Base-by-base conservation (phyloP, 1,140 invertebrate genomes). In the Brachionus paranguensis region DNA sequence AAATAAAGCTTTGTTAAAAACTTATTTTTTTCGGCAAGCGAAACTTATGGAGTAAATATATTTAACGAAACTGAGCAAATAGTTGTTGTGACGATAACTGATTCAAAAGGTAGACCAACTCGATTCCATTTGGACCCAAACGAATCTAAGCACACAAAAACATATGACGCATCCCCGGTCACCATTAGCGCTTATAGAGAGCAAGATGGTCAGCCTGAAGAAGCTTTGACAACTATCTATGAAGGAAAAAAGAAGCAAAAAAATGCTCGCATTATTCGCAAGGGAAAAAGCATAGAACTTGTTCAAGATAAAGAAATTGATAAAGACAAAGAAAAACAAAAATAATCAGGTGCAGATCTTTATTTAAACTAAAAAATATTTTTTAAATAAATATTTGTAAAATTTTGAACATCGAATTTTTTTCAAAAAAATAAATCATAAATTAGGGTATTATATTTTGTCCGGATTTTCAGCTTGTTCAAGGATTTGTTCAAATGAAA, bases 401-500 rank as follows among this genome's bases (percentile, higher is more conserved):
- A 68, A 33, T 68, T 43, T 43, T 43, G 17, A 43, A 43, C 14
- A 72, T 72, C 41, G 10, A 41, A 10, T 72, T 72, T 72, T 68
- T 72, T 41, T 72, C 33, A 33, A 68, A 68, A 33, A 7, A 60
- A 8, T 37, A 37, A 24, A 70, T 70, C 7, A 24, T 37, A 24
- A 70, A 12, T 33, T 70, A 17, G 41, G 70, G 10, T 12, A 27
- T 50, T 76, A 76, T 3, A 76, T 53, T 76, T 76, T 47, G 43
- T 76, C 72, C 1, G 72, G 72, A 14, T 76, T 76, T 64, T 68
- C 78, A 45, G 53, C 78, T 37, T 41, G 41, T 20, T 60, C 78
- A 29, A 81, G 41, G n/a, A 64, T 65, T 81, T 68, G 41, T 64
- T 84, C 29, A 68, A 84, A 84, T 45, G 83, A 84, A 78, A 84